Conservation (phyloP, 2,888 invertebrate species). For the Thymelicus acteon region DNA sequence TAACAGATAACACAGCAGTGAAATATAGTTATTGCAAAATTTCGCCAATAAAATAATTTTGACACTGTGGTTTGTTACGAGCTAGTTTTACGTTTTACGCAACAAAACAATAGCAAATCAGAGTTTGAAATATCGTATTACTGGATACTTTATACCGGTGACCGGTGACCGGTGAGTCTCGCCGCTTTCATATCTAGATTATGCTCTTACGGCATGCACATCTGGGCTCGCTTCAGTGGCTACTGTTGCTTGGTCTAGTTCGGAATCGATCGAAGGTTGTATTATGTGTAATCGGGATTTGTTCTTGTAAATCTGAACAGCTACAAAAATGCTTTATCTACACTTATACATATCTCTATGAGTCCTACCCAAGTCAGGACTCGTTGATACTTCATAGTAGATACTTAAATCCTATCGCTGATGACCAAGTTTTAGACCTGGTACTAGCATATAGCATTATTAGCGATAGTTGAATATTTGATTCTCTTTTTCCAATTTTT, state of each 20-base stretch:
- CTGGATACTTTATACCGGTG: slow-evolving; percentile 17
- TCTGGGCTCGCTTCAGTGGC: not conserved
- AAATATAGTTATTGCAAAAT: slow-evolving; percentile 3
- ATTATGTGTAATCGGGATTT: too few relatives aligned
- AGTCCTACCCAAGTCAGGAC: too few relatives aligned
- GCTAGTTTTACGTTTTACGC: not conserved
- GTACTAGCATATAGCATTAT: too few relatives aligned
- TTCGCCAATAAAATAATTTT: slow-evolving; percentile 14
- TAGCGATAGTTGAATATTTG: too few relatives aligned
- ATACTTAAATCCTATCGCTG: too few relatives aligned
- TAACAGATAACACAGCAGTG: not conserved
- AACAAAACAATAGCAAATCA: slow-evolving; percentile 19
- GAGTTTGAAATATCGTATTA: slow-evolving; percentile 18
- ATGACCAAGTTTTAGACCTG: too few relatives aligned
- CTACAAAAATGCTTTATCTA: too few relatives aligned
- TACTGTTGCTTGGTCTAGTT: not conserved
- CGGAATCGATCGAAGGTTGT: too few relatives aligned
- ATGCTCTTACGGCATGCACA: not conserved
- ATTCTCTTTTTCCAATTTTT: too few relatives aligned
- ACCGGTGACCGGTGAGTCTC: slow-evolving; percentile 6
- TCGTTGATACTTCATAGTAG: too few relatives aligned
- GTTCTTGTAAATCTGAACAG: too few relatives aligned
- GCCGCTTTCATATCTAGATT: slow-evolving; percentile 9
- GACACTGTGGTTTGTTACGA: slow-evolving; percentile 17
- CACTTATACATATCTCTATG: too few relatives aligned